A percentile compares a stretch with the other conserved stretches of the same genome.
These are phyloP conservation scores for Sylvia atricapilla DNA, from an alignment of 2,113 vertebrate genomes.

Conservation along the genomic window DNA sequence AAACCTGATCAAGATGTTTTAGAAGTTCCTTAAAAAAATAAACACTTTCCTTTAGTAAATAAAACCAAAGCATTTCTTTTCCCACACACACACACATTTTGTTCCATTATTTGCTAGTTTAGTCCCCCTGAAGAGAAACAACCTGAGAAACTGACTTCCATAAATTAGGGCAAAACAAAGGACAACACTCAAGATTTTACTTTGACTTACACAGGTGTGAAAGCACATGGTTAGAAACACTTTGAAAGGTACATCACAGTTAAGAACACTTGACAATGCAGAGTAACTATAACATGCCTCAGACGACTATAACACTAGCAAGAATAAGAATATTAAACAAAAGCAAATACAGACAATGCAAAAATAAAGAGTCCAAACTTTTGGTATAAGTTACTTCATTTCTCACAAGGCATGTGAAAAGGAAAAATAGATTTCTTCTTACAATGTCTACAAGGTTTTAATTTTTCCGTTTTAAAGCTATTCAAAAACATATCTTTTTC, in stretches of 20 bases:
- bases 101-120: not conserved
- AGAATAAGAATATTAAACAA: not conserved
- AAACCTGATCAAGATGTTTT: not conserved
- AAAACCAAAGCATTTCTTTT: not conserved
- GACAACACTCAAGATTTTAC: not conserved
- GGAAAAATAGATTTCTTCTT: not conserved
- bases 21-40: not conserved
- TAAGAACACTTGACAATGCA: not conserved
- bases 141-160: not conserved
- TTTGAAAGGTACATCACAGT: not conserved
- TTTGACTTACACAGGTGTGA: not conserved
- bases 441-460: not conserved
- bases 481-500: not conserved
- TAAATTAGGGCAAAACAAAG: not conserved
- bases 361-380: not conserved
- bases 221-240: not conserved
- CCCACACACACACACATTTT: accelerated
- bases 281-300: not conserved
- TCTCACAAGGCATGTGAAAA: not conserved
- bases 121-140: not conserved
- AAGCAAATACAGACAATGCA: not conserved
- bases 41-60: not conserved
- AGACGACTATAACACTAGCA: not conserved
- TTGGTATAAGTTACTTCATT: not conserved
- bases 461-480: not conserved